Evolutionary conservation across 1,140 invertebrate genomes (phyloP).

Genomic region (Trichoplusia ni): DNA sequence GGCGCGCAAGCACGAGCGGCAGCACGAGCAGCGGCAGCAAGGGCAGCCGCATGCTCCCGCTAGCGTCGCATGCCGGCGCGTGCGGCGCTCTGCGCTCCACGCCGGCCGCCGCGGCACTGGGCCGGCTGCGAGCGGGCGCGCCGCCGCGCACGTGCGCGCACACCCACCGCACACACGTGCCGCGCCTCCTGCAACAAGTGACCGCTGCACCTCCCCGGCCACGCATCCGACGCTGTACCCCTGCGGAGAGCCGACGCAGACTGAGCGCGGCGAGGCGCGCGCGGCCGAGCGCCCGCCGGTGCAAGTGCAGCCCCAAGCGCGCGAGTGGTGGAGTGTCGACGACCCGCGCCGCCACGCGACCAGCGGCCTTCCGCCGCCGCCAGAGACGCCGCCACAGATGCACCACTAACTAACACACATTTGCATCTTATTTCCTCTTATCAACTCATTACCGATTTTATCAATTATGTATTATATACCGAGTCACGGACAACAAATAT

Average conservation of each 20-base stretch:
- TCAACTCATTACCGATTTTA: background rate
- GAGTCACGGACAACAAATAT: background rate
- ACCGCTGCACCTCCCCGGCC: conserved; percentile 35
- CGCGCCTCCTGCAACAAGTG: conserved; percentile 45
- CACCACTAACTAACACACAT: background rate
- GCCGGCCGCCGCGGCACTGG: conserved; percentile 58
- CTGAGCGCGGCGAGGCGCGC: conserved; percentile 51
- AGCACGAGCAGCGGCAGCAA: conserved; percentile 74
- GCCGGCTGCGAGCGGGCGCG: conserved; percentile 23
- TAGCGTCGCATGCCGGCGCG: conserved; percentile 71
- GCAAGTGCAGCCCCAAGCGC: conserved; percentile 51
- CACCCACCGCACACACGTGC: conserved; percentile 48
- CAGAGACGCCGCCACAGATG: conserved; percentile 13
- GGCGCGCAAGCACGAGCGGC: conserved; percentile 73
- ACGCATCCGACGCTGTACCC: conserved; percentile 56
- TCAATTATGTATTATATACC: background rate
- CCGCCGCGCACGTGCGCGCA: conserved; percentile 47
- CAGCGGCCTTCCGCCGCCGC: conserved; percentile 34
- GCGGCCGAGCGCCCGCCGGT: conserved; percentile 38
- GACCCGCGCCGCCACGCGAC: conserved; percentile 41
- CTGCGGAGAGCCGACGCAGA: conserved; percentile 65
- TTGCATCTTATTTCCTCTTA: background rate
- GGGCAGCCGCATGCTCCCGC: conserved; percentile 71
- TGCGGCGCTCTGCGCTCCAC: conserved; percentile 61
- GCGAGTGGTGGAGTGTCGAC: conserved; percentile 48